A percentile compares a stretch with the other conserved stretches of the same genome.
These are phyloP conservation scores for Cryptoleucopteryx plumbea DNA, from an alignment of 2,113 vertebrate genomes.

Conservation along the genomic window DNA sequence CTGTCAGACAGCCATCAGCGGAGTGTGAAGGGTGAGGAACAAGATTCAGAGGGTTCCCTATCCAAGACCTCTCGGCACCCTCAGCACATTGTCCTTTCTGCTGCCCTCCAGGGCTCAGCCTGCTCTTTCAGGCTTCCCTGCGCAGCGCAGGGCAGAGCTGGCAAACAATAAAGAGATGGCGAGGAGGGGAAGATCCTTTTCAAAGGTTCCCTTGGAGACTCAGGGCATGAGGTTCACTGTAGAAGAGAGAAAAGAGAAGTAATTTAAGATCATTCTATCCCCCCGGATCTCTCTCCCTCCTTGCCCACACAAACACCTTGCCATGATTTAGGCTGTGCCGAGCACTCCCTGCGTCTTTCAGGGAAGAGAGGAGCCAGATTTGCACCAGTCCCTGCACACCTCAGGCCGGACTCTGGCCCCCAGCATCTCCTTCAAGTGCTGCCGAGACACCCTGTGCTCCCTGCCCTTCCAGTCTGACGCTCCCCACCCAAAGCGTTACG, in stretches of 20 bases:
- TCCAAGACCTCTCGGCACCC: neutral
- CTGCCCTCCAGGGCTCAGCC: neutral
- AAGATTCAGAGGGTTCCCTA: neutral
- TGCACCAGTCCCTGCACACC: neutral
- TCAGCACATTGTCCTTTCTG: neutral
- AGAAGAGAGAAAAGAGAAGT: slow-evolving; percentile 39
- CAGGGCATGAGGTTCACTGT: slow-evolving; percentile 46
- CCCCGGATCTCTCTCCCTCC: neutral
- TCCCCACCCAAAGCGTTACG: neutral
- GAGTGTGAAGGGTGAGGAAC: neutral
- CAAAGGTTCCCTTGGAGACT: slow-evolving; percentile 53
- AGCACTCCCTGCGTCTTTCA: neutral
- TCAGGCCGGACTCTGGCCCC: neutral
- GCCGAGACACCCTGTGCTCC: neutral
- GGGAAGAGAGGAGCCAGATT: neutral
- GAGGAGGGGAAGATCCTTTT: slow-evolving; percentile 30
- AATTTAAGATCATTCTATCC: slow-evolving; percentile 16
- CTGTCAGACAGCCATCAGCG: neutral
- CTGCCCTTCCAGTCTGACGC: neutral
- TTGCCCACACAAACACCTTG: slow-evolving; percentile 37
- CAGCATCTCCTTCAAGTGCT: neutral
- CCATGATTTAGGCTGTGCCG: neutral
- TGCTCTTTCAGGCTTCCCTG: neutral
- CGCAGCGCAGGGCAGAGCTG: slow-evolving; percentile 1
- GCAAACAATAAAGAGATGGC: neutral